phyloP scores from a whole-genome alignment of 2,888 invertebrate species.

The Drosophila lutescens region DNA sequence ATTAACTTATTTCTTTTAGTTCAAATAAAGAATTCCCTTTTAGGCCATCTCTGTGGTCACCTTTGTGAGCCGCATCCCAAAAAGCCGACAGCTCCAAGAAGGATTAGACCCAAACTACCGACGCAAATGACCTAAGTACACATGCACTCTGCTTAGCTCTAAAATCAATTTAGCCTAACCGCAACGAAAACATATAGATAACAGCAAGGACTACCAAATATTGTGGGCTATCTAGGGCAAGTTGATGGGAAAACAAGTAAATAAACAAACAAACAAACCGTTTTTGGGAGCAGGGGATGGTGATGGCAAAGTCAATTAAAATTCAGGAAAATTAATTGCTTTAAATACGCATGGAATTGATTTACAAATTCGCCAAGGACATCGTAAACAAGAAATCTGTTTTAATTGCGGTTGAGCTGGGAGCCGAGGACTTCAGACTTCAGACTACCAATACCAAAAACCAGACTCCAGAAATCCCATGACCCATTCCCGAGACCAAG shows the following conservation, averaged over 20 bases:
- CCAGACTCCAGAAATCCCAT: neutral
- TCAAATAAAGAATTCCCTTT: neutral
- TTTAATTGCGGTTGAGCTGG: constrained; percentile 71
- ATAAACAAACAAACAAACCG: constrained; percentile 31
- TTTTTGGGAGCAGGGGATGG: neutral
- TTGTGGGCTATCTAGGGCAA: constrained; percentile 20
- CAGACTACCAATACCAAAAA: neutral
- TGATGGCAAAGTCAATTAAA: constrained; percentile 59
- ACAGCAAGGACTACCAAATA: constrained; percentile 11
- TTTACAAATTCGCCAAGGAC: constrained; percentile 76
- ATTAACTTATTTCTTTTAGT: neutral
- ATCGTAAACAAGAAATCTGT: constrained; percentile 72
- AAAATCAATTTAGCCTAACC: constrained; percentile 33
- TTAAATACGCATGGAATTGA: constrained; percentile 71
- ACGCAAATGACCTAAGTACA: constrained; percentile 16
- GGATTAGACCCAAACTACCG: neutral
- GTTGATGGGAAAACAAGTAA: constrained; percentile 29
- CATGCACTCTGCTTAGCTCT: constrained; percentile 15
- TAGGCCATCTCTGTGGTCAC: neutral
- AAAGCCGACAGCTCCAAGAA: neutral
- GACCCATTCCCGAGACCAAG: constrained; percentile 7
- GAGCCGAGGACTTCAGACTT: constrained; percentile 52
- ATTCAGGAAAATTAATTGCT: constrained; percentile 70
- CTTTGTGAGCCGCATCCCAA: neutral
- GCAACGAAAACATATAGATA: constrained; percentile 32